These are phyloP conservation scores for Tyrophagus putrescentiae DNA, from an alignment of 1,140 invertebrate species.

Conservation along the genomic window DNA sequence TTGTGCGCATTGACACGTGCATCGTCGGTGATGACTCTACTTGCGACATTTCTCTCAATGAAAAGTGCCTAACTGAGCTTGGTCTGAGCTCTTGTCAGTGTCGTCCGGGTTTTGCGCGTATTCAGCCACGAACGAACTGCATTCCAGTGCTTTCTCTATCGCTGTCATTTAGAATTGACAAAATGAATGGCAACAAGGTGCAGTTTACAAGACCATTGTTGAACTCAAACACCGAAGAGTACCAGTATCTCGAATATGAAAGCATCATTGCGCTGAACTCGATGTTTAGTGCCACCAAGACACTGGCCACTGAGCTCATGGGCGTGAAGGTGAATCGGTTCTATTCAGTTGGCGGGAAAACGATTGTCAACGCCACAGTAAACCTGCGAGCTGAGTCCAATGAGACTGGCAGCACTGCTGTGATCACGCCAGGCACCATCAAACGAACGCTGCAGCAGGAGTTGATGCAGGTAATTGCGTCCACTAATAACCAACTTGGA, in stretches of 20 bases:
- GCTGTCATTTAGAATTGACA: slow-evolving; percentile 61
- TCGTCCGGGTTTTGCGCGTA: slow-evolving; percentile 58
- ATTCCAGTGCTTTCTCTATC: slow-evolving; percentile 42
- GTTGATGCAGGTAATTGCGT: slow-evolving; percentile 60
- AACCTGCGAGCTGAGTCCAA: slow-evolving; percentile 39
- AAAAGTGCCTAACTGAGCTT: slow-evolving; percentile 66
- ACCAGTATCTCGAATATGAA: slow-evolving; percentile 65
- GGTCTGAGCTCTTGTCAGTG: slow-evolving; percentile 84
- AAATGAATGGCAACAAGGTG: slow-evolving; percentile 55
- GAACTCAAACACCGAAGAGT: slow-evolving; percentile 59
- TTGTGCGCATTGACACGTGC: slow-evolving; percentile 66
- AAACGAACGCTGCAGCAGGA: slow-evolving; percentile 62
- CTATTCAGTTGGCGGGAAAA: slow-evolving; percentile 45
- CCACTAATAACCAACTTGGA: slow-evolving; percentile 67
- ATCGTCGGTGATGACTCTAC: slow-evolving; percentile 85
- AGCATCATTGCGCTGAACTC: slow-evolving; percentile 60
- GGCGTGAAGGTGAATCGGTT: slow-evolving; percentile 61
- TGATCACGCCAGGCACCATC: slow-evolving; percentile 31
- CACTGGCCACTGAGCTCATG: slow-evolving; percentile 63
- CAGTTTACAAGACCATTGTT: slow-evolving; percentile 55
- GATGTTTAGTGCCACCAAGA: slow-evolving; percentile 40
- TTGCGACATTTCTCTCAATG: slow-evolving; percentile 68
- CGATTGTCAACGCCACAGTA: slow-evolving; percentile 68
- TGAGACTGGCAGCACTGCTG: slow-evolving; percentile 43
- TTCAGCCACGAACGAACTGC: slow-evolving; percentile 28